Base-by-base conservation (phyloP, 2,888 invertebrate genomes). In the Thera obeliscata region DNA sequence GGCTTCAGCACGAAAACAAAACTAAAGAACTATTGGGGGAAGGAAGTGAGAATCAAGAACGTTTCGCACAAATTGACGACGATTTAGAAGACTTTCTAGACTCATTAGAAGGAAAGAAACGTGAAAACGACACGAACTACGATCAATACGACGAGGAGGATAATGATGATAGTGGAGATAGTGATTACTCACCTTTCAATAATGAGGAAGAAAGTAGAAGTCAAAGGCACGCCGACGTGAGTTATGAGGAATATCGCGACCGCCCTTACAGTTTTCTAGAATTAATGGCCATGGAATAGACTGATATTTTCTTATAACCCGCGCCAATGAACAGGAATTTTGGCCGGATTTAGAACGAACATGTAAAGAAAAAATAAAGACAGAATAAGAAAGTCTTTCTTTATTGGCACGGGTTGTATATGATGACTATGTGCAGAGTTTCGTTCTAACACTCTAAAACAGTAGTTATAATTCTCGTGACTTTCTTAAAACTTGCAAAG, bases 231-330 rank as follows among this genome's bases (percentile, higher is more conserved):
- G 71, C 67, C 2, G 73, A 73, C 43, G 59, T 67, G 12, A 61
- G 56, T n/a, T 66, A 74, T 33, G 72, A 81, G 50, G 85, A 85
- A 63, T 84, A 80, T 69, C 76, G 79, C 72, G 84, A 85, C 36
- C 83, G 76, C 64, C 88, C 86, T 57, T 86, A 81, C 72, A 90
- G 86, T 76, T 83, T 93, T 77, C 79, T 93, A 81, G 91, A 91
- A 83, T 77, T 93, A 78, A 88, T 93, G 87, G 86, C 87, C 78
- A 91, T 91, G 89, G 88, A 91, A 82, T 93, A 91, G 88, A 88
- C 87, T 89, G 87, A 89, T 22, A 73, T 69, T 74, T 67, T 22
- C 62, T 59, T 69, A 69, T 63, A 60, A 64, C 64, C 64, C 61
- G 48, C 61, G 64, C 54, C 54, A 69, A 62, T 69, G 41, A 64